These are phyloP conservation scores for Tichodroma muraria DNA, from an alignment of 2,113 vertebrate species.

Conservation along the genomic window DNA sequence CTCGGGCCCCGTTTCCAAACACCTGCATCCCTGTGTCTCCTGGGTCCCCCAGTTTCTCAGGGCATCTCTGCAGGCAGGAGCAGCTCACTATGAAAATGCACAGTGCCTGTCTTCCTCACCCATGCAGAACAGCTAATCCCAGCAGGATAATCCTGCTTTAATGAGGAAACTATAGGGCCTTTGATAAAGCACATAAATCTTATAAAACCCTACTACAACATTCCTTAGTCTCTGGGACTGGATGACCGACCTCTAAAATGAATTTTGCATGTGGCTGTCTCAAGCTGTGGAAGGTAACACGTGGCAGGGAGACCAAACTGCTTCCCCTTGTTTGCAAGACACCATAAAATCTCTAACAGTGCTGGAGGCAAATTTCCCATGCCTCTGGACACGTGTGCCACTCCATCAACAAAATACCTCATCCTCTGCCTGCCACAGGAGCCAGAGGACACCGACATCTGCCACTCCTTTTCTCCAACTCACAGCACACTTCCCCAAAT, in stretches of 20 bases:
- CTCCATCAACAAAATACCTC: background rate
- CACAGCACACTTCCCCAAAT: background rate
- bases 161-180: background rate
- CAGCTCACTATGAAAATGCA: background rate
- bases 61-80: background rate
- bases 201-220: background rate
- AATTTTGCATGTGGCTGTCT: background rate
- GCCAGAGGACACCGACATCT: background rate
- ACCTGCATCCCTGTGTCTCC: background rate
- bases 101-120: background rate
- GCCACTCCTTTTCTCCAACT: background rate
- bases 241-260: background rate
- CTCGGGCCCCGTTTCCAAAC: background rate
- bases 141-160: slow-evolving; percentile 18
- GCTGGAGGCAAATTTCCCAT: background rate
- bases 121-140: slow-evolving; percentile 5
- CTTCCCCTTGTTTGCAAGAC: background rate
- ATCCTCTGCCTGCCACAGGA: background rate
- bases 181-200: background rate
- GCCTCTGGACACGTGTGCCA: background rate
- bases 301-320: background rate
- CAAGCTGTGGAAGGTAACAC: background rate
- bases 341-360: background rate
- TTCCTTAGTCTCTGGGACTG: background rate
- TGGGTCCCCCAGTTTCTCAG: background rate